Conservation (phyloP, 2,888 invertebrate species). For the Dasysyrphus albostriatus region DNA sequence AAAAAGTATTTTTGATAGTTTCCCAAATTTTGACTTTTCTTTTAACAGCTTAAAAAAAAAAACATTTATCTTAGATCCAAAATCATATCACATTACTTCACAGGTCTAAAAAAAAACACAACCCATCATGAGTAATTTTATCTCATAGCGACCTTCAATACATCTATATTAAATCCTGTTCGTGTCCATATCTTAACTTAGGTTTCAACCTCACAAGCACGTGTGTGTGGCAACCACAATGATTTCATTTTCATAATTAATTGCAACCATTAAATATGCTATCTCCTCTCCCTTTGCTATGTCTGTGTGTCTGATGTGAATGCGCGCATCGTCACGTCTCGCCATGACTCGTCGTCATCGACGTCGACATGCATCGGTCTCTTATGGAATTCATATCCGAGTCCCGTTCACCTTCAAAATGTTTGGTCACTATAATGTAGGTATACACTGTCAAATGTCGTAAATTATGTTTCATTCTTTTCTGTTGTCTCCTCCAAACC, state of each 20-base stretch:
- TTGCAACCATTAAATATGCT: slow-evolving; percentile 67
- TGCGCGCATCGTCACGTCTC: slow-evolving; percentile 14
- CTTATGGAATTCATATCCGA: slow-evolving; percentile 53
- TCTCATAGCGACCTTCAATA: slow-evolving; percentile 50
- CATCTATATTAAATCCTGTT: slow-evolving; percentile 59
- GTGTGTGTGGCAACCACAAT: slow-evolving; percentile 61
- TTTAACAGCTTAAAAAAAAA: background rate
- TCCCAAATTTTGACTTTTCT: background rate
- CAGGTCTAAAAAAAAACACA: slow-evolving; percentile 12
- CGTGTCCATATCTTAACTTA: background rate
- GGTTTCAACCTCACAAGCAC: slow-evolving; percentile 23
- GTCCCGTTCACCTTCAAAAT: slow-evolving; percentile 70
- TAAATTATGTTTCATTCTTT: slow-evolving; percentile 60
- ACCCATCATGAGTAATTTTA: slow-evolving; percentile 21
- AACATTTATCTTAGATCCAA: slow-evolving; percentile 18
- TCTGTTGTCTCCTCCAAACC: slow-evolving; percentile 12
- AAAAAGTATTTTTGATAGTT: background rate
- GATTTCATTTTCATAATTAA: slow-evolving; percentile 74
- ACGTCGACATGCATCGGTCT: background rate
- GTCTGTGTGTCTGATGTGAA: background rate
- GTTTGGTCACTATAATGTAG: slow-evolving; percentile 23
- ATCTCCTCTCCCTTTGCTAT: background rate
- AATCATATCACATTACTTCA: slow-evolving; percentile 39
- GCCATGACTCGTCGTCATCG: background rate
- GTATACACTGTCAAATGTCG: slow-evolving; percentile 53